These are phyloP conservation scores for Drosophila sturtevanti DNA, from an alignment of 1,140 invertebrate genomes.

Conservation along the genomic window DNA sequence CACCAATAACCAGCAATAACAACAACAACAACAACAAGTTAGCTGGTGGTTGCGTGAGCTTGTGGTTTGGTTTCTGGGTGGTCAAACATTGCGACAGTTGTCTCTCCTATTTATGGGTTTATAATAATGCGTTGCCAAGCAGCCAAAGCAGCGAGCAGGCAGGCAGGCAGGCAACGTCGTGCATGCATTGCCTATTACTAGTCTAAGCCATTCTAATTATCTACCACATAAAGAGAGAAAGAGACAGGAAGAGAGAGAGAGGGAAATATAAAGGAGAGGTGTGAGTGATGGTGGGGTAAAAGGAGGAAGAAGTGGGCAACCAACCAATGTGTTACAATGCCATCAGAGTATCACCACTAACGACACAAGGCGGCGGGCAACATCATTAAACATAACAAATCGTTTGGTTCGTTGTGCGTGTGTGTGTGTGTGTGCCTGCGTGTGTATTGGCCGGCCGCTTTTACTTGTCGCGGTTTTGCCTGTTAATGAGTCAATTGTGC, in stretches of 20 bases:
- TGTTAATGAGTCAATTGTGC: conserved; percentile 79
- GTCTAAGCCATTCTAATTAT: conserved; percentile 56
- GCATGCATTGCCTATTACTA: conserved; percentile 40
- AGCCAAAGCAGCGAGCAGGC: background rate
- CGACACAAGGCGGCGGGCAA: conserved; percentile 32
- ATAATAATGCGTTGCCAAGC: conserved; percentile 24
- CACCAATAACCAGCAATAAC: too few relatives aligned
- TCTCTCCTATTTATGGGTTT: conserved; percentile 34
- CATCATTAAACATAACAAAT: conserved; percentile 68
- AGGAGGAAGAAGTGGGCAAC: background rate
- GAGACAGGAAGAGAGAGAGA: background rate
- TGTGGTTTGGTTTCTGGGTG: background rate
- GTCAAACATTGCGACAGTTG: conserved; percentile 42
- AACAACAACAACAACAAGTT: too few relatives aligned
- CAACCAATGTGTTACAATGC: conserved; percentile 19
- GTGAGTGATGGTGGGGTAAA: too few relatives aligned
- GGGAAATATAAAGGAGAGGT: background rate
- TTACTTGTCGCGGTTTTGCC: conserved; percentile 74
- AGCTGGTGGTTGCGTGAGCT: too few relatives aligned
- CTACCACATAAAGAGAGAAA: conserved; percentile 2
- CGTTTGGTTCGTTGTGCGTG: conserved; percentile 19
- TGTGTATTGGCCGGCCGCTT: conserved; percentile 27
- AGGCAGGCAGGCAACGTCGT: background rate
- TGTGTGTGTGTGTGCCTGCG: conserved; percentile 12
- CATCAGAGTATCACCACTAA: background rate